These are phyloP conservation scores for Cladorhizidae sp. DNA, from an alignment of 37 sponge, comb jelly and placozoan species.

Conservation along the genomic window DNA sequence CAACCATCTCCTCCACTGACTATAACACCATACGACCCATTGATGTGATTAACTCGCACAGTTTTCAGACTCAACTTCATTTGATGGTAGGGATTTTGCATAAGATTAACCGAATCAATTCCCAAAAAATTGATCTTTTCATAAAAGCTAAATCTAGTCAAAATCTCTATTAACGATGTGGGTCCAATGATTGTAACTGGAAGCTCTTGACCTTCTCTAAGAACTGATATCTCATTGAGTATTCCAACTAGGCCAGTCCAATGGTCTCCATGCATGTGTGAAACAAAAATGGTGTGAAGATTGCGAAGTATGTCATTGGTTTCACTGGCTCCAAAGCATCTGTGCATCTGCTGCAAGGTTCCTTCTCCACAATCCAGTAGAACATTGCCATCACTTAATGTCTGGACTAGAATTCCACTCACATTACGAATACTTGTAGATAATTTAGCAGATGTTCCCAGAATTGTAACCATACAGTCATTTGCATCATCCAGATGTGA, in stretches of 20 bases:
- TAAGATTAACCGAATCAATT: not conserved
- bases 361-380: constrained; percentile 93
- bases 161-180: too few relatives aligned
- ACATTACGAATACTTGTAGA: constrained; percentile 83
- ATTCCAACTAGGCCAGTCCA: constrained; percentile 62
- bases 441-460: constrained; percentile 82
- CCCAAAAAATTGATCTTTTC: constrained; percentile 20
- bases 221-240: constrained; percentile 27
- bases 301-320: constrained; percentile 60
- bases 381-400: constrained; percentile 21
- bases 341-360: constrained; percentile 77
- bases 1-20: constrained; percentile 45
- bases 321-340: constrained; percentile 44
- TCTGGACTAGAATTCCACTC: constrained; percentile 73
- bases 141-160: constrained; percentile 19
- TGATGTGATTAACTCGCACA: constrained; percentile 75
- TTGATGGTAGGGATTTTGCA: not conserved
- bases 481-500: not conserved
- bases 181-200: not conserved
- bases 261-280: constrained; percentile 94
- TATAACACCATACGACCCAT: constrained; percentile 68
- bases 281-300: constrained; percentile 73
- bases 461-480: constrained; percentile 69
- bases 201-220: not conserved
- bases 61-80: constrained; percentile 24